Base-by-base conservation (phyloP, 2,888 invertebrate species). In the Amblyteles armatorius region DNA sequence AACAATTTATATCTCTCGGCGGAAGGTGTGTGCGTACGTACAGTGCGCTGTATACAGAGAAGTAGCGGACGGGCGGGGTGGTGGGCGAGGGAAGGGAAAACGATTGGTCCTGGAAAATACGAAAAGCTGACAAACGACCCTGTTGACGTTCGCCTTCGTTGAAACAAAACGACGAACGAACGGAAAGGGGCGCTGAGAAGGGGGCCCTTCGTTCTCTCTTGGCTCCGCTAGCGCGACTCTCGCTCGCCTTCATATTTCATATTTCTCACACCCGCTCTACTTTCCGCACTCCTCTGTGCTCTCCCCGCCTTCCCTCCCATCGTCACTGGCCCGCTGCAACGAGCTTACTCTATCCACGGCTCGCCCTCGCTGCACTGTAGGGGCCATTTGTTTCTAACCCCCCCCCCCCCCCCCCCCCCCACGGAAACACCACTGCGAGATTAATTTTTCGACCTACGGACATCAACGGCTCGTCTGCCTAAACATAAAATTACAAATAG, bases 121-220 rank as follows among this genome's bases (percentile, higher is more conserved):
- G 88, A 88, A 86, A 81, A 89, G 89, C 90, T 92, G 92, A 92
- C 92, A 92, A 91, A 92, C 92, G 92, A 92, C 89, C 90, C 91
- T 90, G 92, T 91, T 92, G 92, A 92, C 92, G 91, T 91, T 90
- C 89, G 89, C 92, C 91, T 91, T 90, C 90, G 87, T 88, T 89
- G 90, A 89, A 90, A 90, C 91, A 91, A 92, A 92, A 92, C 91
- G 90, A 91, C 87, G 79, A 82, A 60, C 44, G 52, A 72, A 63
- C 71, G 67, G 87, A 84, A 79, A 86, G 82, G 79, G 78, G 68
- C 57, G 71, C 60, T 48, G 65, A 48, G 57, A 50, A 65, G 63
- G 65, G 48, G 50, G 76, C 44, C 73, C 55, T 78, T 82, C 68
- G 69, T 63, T 68, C 82, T 69, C 79, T 71, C 74, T 83, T 50